Base-by-base conservation (phyloP, 2,113 vertebrate species). In the Cheirogaleus medius region DNA sequence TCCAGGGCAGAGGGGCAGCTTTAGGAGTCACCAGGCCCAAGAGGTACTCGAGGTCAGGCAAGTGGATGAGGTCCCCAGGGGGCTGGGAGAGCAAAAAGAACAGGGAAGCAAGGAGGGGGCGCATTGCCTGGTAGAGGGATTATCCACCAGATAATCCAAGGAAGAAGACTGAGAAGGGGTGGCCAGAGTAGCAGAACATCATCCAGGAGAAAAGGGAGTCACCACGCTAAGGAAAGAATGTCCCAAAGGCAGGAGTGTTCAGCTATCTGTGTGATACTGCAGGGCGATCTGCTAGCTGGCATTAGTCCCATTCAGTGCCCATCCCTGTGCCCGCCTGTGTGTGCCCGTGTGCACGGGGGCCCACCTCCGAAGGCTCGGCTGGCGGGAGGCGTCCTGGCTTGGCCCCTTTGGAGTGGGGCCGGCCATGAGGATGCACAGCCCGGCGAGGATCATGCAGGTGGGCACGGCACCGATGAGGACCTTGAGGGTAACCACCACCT, bases 381-480 rank as follows among this genome's bases (percentile, higher is more conserved):
- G 98, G n/a, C 98, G 60, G 96, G 99, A 99, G 39, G 99, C 99
- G 97, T 99, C 98, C 77, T 98, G 99, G 71, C 99, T 97, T 17
- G 99, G 98, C 60, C 98, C 98, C 98, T 99, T 99, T 9, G 98
- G 99, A 98, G 99, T 99, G 0, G 99, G 99, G 94, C 99, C 99
- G 39, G 99, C 98, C 96, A 99, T 78, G 13, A 99, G 99, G 97
- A 99, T 99, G 97, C 99, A 90, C 66, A 99, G 98, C 29, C 99
- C 99, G 0, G 97, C 94, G 23, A 99, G 90, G 76, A 99, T 99
- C 97, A 99, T 99, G 95, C 99, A 97, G 95, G 99, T 99, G 1
- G 99, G 99, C 44, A 99, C 99, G 0, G 98, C 99, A 2, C 99
- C 99, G 1, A 99, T 99, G 94, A 99, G 99, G 96, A 99, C 98